Conservation (phyloP, 2,113 vertebrate species). For the Puntigrus tetrazona region DNA sequence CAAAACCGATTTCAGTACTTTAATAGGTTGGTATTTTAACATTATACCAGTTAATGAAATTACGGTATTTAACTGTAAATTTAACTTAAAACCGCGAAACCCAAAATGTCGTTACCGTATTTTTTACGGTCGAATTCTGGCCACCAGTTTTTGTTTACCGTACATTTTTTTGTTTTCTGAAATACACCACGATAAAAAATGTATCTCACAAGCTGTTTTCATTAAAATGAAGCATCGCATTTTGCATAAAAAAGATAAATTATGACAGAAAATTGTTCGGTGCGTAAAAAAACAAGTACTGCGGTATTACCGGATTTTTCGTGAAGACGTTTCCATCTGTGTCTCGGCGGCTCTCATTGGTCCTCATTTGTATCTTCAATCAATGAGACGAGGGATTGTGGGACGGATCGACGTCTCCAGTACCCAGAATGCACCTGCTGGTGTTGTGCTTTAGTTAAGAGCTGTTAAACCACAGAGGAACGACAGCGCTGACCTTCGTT, state of each 20-base stretch:
- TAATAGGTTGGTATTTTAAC: too few species aligned
- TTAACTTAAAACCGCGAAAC: too few species aligned
- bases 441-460: constrained; percentile 25
- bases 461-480: constrained; percentile 9
- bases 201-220: neutral
- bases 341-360: neutral
- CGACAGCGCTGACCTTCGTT: constrained; percentile 23
- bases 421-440: constrained; percentile 4
- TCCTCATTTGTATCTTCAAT: neutral
- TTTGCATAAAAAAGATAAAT: neutral
- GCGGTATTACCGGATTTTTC: neutral
- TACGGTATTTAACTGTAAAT: too few species aligned
- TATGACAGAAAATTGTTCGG: neutral
- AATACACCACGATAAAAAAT: neutral
- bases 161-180: too few species aligned
- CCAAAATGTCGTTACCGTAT: too few species aligned
- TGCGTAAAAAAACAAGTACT: neutral
- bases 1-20: too few species aligned
- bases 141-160: too few species aligned
- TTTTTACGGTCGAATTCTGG: too few species aligned
- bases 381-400: constrained; percentile 3
- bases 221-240: neutral
- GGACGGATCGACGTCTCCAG: neutral
- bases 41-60: too few species aligned
- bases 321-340: neutral